Evolutionary conservation across 2,113 vertebrate species (phyloP).

Genomic region (Notarius lentiginosus): DNA sequence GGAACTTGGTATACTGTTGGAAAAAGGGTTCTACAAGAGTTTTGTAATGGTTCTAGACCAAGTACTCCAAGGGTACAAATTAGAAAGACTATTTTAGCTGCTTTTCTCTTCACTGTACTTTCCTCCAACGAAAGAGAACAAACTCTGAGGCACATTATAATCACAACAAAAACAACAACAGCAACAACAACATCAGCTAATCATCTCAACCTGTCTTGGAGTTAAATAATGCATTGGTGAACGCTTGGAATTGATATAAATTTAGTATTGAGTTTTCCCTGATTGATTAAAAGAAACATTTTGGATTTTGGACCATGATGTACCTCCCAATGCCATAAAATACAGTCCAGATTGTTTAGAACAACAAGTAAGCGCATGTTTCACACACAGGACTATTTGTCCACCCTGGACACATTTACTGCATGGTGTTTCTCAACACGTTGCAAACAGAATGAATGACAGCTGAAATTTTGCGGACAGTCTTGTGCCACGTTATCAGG

Average conservation of each 20-base stretch:
- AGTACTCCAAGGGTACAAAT: neutral
- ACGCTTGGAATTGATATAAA: neutral
- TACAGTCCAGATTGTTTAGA: neutral
- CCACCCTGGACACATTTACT: conserved; percentile 53
- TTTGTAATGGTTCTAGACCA: neutral
- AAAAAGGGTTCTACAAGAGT: neutral
- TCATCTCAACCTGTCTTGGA: neutral
- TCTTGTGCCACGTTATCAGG: conserved; percentile 60
- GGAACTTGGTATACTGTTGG: neutral
- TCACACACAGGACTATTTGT: conserved; percentile 31
- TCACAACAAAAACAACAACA: neutral
- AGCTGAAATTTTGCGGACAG: conserved; percentile 38
- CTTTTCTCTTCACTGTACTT: too few species aligned
- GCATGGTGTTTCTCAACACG: conserved; percentile 16
- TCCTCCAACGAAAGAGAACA: neutral
- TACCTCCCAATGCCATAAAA: neutral
- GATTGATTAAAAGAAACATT: neutral
- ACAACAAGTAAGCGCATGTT: conserved; percentile 10
- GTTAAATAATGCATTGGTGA: neutral
- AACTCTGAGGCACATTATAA: neutral
- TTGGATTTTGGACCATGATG: neutral
- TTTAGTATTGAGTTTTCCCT: neutral
- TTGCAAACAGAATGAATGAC: conserved; percentile 32
- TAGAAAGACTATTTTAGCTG: neutral
- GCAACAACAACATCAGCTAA: neutral